Base-by-base conservation (phyloP, 2,797 vertebrate genomes). In the Semaprochilodus insignis region DNA sequence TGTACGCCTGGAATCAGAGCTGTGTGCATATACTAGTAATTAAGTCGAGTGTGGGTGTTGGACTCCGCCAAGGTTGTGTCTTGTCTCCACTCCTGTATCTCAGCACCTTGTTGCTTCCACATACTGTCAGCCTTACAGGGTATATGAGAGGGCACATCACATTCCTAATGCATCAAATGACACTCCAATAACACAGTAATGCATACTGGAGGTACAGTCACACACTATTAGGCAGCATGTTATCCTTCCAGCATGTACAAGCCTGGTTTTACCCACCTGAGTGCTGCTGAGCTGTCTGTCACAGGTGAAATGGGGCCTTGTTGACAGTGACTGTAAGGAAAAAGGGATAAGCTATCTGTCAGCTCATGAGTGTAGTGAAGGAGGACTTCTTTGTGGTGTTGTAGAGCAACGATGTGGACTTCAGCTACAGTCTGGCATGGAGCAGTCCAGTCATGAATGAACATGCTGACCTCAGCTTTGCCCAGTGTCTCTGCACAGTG, bases 81-180 rank as follows among this genome's bases (percentile, higher is more conserved):
- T 31, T 31, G 31, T 31, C 31, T 31, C 31, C 31, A 31, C 31
- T 31, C 31, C 31, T 31, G 31, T 31, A 31, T 31, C 31, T 31
- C 31, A 31, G 31, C 31, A 31, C 31, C 31, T 25, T 2, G 0
- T 31, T 60, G 19, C n/a, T 17, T 59, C 31, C n/a, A 21, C 19
- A 57, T 52, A 62, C 54, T 69, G 44, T 54, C 54, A n/a, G 51
- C 40, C 40, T 1, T 23, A 16, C 36, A 17, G 44, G 16, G 5
- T 51, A 48, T 48, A 48, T 48, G 6, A 19, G 54, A 69, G 17
- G 21, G 1, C 88, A 88, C 87, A 89, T 90, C 81, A 86, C 88
- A 90, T 93, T 94, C 89, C 85, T 90, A 83, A 66, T 74, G 86
- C 52, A 88, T 88, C 85, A 87, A 88, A 78, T 91, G 89, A 90